Percentiles rank a stretch among this genome's conserved stretches.
phyloP scores from a whole-genome alignment of 2,888 invertebrate genomes.

The Seladonia tumulorum region DNA sequence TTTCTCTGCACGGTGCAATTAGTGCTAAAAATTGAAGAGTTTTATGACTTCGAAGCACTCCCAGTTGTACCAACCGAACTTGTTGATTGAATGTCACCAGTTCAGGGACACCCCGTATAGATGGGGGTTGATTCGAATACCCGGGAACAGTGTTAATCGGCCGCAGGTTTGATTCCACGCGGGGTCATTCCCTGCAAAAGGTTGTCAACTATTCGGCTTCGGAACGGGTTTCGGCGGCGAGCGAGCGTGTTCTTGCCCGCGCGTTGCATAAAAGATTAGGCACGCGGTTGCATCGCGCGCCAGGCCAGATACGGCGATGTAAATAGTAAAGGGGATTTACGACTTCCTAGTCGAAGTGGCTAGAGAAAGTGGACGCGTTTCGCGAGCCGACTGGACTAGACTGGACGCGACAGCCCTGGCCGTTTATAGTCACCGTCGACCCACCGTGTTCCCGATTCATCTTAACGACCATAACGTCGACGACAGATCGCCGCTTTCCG shows the following conservation, averaged over 20 bases:
- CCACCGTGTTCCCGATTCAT: slow-evolving; percentile 26
- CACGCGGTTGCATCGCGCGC: slow-evolving; percentile 40
- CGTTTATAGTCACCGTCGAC: slow-evolving; percentile 61
- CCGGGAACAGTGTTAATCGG: not conserved
- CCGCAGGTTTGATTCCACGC: not conserved
- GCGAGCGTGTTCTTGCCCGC: not conserved
- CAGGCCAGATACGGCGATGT: slow-evolving; percentile 36
- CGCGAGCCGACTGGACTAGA: slow-evolving; percentile 42
- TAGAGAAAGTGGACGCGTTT: slow-evolving; percentile 70
- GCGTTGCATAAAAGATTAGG: slow-evolving; percentile 48
- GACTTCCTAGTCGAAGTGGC: slow-evolving; percentile 67
- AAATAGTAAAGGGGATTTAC: slow-evolving; percentile 68
- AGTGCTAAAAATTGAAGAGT: no score
- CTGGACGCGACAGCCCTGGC: slow-evolving; percentile 33
- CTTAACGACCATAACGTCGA: slow-evolving; percentile 37
- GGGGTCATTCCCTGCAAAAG: not conserved
- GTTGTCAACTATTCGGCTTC: not conserved
- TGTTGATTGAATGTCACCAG: not conserved
- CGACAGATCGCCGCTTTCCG: slow-evolving; percentile 42
- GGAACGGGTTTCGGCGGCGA: not conserved
- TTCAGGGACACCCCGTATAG: not conserved
- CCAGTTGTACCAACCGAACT: not conserved
- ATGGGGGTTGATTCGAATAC: not conserved
- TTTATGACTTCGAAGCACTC: no score
- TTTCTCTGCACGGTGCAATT: no score